Evolutionary conservation across 2,888 invertebrate species (phyloP).

Genomic region (Anorthoa munda): DNA sequence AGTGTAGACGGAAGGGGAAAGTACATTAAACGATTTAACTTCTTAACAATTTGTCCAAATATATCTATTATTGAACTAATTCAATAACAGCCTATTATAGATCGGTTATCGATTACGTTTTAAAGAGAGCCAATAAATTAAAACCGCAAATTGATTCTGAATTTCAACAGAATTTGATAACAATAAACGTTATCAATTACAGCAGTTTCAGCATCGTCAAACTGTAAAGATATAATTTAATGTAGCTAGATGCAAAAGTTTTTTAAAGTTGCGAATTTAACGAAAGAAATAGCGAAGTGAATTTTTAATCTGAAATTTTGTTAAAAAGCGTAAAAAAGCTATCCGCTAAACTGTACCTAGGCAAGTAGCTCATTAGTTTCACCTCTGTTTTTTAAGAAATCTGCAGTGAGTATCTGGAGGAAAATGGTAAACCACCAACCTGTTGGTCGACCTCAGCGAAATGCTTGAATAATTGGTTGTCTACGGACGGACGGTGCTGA

Average conservation of each 20-base stretch:
- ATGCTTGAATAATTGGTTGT: constrained; percentile 87
- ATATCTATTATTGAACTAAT: constrained; percentile 60
- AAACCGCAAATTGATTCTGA: constrained; percentile 54
- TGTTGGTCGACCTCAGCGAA: constrained; percentile 84
- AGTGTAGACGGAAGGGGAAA: constrained; percentile 67
- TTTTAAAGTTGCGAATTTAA: constrained; percentile 35
- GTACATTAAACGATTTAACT: constrained; percentile 67
- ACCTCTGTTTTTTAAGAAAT: constrained; percentile 76
- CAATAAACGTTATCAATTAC: constrained; percentile 53
- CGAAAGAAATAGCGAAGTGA: constrained; percentile 44
- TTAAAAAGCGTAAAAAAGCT: constrained; percentile 60
- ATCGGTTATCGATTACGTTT: constrained; percentile 64
- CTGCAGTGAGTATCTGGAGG: constrained; percentile 71
- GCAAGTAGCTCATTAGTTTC: constrained; percentile 71
- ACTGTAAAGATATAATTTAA: constrained; percentile 35
- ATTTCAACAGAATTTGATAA: constrained; percentile 57
- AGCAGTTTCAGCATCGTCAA: constrained; percentile 28
- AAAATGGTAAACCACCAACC: constrained; percentile 82
- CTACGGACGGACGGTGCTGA: constrained; percentile 79
- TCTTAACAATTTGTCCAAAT: constrained; percentile 64
- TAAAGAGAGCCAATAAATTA: constrained; percentile 55
- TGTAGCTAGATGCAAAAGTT: constrained; percentile 23
- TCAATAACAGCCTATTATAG: constrained; percentile 60
- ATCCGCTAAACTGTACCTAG: constrained; percentile 64
- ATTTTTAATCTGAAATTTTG: constrained; percentile 57